These are phyloP conservation scores for Tilapia sparmanii DNA, from an alignment of 2,113 vertebrate genomes.

Conservation along the genomic window DNA sequence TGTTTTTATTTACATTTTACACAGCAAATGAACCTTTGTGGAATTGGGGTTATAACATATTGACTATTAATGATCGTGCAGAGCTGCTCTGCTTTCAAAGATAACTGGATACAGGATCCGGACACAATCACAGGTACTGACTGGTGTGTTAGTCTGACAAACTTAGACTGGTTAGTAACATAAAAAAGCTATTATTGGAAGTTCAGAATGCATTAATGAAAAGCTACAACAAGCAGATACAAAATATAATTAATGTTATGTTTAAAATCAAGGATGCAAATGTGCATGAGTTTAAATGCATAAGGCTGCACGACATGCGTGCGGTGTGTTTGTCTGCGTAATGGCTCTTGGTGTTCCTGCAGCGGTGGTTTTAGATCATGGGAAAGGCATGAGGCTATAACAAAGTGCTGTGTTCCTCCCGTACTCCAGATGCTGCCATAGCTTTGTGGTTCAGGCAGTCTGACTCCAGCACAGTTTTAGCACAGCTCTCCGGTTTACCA, in stretches of 20 bases:
- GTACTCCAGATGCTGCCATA: slow-evolving; percentile 53
- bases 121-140: not conserved
- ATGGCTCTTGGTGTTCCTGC: slow-evolving; percentile 43
- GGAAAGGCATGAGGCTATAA: slow-evolving; percentile 58
- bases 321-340: slow-evolving; percentile 32
- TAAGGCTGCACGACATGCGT: slow-evolving; percentile 6
- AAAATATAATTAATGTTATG: not conserved
- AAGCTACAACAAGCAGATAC: not conserved
- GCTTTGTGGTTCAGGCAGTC: slow-evolving; percentile 49
- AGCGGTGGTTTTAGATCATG: slow-evolving; percentile 61
- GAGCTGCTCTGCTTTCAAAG: not conserved
- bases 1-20: not conserved
- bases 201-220: not conserved
- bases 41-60: not conserved
- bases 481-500: slow-evolving; percentile 17
- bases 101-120: not conserved
- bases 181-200: not conserved
- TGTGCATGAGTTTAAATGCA: slow-evolving; percentile 8
- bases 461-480: slow-evolving; percentile 35
- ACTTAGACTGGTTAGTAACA: not conserved
- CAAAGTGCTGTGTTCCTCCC: slow-evolving; percentile 36
- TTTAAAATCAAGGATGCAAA: not conserved
- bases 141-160: not conserved
- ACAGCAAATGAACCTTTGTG: not conserved
- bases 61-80: not conserved